Evolutionary conservation across 2,797 vertebrate genomes (phyloP).

Genomic region (Sparus aurata): DNA sequence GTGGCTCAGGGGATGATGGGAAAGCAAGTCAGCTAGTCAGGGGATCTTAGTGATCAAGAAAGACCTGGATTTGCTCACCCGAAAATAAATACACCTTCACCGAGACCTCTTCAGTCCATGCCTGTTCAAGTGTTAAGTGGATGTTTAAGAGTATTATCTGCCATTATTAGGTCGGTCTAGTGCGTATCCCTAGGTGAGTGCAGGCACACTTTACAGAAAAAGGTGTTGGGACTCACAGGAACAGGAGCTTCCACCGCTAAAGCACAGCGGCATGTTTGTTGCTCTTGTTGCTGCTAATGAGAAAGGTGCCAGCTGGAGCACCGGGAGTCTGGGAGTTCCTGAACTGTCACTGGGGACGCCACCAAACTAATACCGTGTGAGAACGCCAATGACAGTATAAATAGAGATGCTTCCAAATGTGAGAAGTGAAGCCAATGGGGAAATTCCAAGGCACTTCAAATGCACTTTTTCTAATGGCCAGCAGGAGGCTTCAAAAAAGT

Average conservation of each 20-base stretch:
- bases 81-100: constrained; percentile 25
- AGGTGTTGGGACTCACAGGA: constrained; percentile 50
- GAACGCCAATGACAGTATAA: not conserved
- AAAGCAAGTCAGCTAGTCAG: constrained; percentile 54
- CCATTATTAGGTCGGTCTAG: constrained; percentile 29
- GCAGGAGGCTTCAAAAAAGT: too few relatives aligned
- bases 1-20: constrained; percentile 65
- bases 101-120: not conserved
- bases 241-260: constrained; percentile 46
- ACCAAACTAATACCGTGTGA: constrained; percentile 45
- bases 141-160: constrained; percentile 19
- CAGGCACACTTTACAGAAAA: constrained; percentile 32
- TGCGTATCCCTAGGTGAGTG: constrained; percentile 34
- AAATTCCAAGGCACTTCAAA: too few relatives aligned
- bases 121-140: constrained; percentile 15
- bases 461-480: too few relatives aligned
- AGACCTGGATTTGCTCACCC: constrained; percentile 46
- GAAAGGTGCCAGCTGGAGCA: constrained; percentile 44
- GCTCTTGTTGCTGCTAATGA: constrained; percentile 64
- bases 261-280: constrained; percentile 34
- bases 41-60: constrained; percentile 42
- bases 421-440: too few relatives aligned
- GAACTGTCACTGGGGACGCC: constrained; percentile 49
- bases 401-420: too few relatives aligned
- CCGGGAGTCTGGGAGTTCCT: constrained; percentile 64